phyloP scores from a whole-genome alignment of 2,113 vertebrate species.

The Gadus chalcogrammus region DNA sequence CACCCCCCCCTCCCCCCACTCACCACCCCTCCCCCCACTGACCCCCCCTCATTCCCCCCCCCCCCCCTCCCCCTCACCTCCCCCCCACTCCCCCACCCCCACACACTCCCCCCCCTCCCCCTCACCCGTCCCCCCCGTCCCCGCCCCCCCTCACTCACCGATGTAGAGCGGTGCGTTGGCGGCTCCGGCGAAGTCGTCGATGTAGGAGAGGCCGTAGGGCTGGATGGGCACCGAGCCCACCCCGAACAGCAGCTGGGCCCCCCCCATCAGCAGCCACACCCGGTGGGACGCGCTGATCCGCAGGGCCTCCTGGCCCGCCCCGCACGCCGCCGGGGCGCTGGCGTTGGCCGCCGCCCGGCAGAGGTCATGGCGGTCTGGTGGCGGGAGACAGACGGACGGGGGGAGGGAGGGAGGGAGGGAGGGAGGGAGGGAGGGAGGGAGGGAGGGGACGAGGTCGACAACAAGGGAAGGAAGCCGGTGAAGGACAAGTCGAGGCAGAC shows the following conservation, averaged over 20 bases:
- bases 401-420: background rate
- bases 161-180: slow-evolving; percentile 90
- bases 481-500: background rate
- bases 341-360: slow-evolving; percentile 55
- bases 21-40: too few relatives aligned
- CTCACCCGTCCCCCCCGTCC: too few relatives aligned
- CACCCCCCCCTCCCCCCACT: too few relatives aligned
- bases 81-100: too few relatives aligned
- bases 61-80: too few relatives aligned
- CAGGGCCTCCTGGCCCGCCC: slow-evolving; percentile 30
- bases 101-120: too few relatives aligned
- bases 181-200: slow-evolving; percentile 87
- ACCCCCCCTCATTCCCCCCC: too few relatives aligned
- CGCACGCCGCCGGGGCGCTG: slow-evolving; percentile 43
- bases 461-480: slow-evolving; percentile 4
- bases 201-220: slow-evolving; percentile 94
- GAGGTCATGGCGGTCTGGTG: slow-evolving; percentile 59
- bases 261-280: slow-evolving; percentile 87
- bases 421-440: background rate
- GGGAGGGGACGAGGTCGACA: slow-evolving; percentile 8
- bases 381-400: background rate
- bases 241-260: slow-evolving; percentile 88
- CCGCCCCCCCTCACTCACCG: slow-evolving; percentile 73
- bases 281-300: slow-evolving; percentile 71
- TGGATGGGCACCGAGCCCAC: slow-evolving; percentile 93